phyloP scores from a whole-genome alignment of 2,797 vertebrate genomes.

The Gymnodraco acuticeps region DNA sequence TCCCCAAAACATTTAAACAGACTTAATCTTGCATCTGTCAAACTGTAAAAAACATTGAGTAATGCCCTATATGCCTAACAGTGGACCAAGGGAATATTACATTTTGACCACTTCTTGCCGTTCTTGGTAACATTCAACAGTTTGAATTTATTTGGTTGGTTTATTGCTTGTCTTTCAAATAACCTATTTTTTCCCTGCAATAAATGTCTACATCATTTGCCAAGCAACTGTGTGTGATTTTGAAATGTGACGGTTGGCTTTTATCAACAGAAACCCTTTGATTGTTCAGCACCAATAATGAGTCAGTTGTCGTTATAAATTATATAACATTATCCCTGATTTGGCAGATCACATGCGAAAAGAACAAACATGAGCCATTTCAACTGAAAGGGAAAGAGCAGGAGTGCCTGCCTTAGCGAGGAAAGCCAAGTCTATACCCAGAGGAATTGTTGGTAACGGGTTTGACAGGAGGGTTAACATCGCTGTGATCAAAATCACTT shows the following conservation, averaged over 20 bases:
- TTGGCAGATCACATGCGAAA: conserved; percentile 69
- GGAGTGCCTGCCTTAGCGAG: conserved; percentile 57
- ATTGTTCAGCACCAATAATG: conserved; percentile 48
- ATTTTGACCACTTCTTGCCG: not conserved
- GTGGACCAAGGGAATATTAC: not conserved
- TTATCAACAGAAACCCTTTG: conserved; percentile 60
- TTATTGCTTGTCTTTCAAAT: not conserved
- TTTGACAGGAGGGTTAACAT: conserved; percentile 68
- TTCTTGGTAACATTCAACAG: not conserved
- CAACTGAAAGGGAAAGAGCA: conserved; percentile 65
- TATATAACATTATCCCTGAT: conserved; percentile 61
- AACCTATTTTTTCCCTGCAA: conserved; percentile 9
- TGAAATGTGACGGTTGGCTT: conserved; percentile 41
- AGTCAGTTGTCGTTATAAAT: conserved; percentile 62
- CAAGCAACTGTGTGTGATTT: not conserved
- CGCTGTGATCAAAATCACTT: conserved; percentile 72
- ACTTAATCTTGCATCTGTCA: conserved; percentile 43
- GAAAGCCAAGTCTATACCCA: conserved; percentile 69
- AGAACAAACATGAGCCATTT: conserved; percentile 70
- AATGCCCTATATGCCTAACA: conserved; percentile 4
- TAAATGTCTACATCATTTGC: conserved; percentile 3
- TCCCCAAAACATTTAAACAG: conserved; percentile 20
- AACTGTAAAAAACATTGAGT: conserved; percentile 33
- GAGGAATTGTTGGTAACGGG: conserved; percentile 64
- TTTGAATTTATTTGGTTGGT: not conserved